Percentiles rank a stretch among this genome's conserved stretches.
phyloP scores from a whole-genome alignment of 2,797 vertebrate genomes.

The Tachyglossus aculeatus region DNA sequence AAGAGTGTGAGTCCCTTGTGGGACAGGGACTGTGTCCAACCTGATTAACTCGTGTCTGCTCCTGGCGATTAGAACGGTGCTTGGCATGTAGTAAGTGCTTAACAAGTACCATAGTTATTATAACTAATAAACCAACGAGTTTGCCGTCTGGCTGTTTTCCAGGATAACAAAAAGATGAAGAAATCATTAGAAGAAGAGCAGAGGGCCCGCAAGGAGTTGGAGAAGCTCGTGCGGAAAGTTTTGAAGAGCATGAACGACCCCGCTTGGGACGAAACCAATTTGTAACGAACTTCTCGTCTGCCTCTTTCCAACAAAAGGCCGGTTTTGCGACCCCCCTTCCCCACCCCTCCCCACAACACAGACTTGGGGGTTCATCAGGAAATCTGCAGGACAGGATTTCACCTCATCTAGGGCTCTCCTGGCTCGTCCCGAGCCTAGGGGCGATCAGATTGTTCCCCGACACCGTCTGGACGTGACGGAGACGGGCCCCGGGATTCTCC shows the following conservation, averaged over 20 bases:
- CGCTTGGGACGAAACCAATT: constrained; percentile 97
- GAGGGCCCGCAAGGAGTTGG: constrained; percentile 92
- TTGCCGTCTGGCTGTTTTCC: constrained; percentile 40
- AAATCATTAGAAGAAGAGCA: constrained; percentile 95
- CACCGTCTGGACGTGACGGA: constrained; percentile 46
- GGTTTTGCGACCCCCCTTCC: constrained; percentile 60
- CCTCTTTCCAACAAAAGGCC: constrained; percentile 61
- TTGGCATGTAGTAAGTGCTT: no score
- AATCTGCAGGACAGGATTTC: constrained; percentile 69
- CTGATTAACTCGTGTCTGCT: no score
- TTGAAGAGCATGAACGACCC: constrained; percentile 95
- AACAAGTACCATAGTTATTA: no score
- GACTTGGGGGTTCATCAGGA: constrained; percentile 60
- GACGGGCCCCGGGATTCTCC: constrained; percentile 52
- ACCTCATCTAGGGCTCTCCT: constrained; percentile 62
- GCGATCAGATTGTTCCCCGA: constrained; percentile 17
- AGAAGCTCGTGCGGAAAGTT: constrained; percentile 92
- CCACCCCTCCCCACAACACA: no score
- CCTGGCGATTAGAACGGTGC: no score
- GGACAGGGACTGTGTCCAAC: no score
- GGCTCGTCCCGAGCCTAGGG: constrained; percentile 56
- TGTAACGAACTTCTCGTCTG: constrained; percentile 75
- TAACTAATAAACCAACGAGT: not conserved
- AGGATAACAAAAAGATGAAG: constrained; percentile 99
- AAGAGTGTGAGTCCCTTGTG: no score